Evolutionary conservation across 2,888 invertebrate species (phyloP).

Genomic region (Polyploca ridens): DNA sequence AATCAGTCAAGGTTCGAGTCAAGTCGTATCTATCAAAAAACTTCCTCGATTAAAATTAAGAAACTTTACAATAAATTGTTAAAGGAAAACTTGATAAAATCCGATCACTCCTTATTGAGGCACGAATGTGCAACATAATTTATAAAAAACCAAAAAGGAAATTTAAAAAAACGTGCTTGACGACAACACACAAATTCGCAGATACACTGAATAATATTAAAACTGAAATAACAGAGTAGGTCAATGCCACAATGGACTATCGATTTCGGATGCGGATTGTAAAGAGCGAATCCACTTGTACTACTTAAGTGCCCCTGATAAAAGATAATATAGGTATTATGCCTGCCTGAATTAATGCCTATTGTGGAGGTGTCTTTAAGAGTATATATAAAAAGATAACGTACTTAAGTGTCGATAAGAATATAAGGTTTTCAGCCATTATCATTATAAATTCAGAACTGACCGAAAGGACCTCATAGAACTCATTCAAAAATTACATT

Average conservation of each 20-base stretch:
- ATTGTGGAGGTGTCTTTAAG: background rate
- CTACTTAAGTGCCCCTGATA: constrained; percentile 51
- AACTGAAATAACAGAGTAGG: constrained; percentile 55
- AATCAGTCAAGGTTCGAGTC: background rate
- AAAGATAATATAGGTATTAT: constrained; percentile 20
- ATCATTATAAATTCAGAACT: too few relatives aligned
- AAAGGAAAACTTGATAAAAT: background rate
- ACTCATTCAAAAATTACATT: too few relatives aligned
- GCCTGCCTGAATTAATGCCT: too few relatives aligned
- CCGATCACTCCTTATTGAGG: background rate
- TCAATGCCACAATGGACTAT: constrained; percentile 62
- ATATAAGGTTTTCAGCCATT: too few relatives aligned
- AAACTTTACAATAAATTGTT: background rate
- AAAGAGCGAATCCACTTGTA: constrained; percentile 57
- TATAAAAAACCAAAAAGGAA: constrained; percentile 21
- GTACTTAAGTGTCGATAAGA: too few relatives aligned
- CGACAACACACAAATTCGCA: constrained; percentile 28
- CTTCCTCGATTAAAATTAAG: background rate
- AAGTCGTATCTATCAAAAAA: background rate
- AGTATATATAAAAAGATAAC: background rate
- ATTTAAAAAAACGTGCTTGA: constrained; percentile 21
- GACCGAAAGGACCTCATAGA: too few relatives aligned
- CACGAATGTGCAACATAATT: constrained; percentile 7
- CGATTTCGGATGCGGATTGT: constrained; percentile 56
- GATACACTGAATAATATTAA: constrained; percentile 42